phyloP scores from a whole-genome alignment of 2,797 vertebrate species.

The Nasua narica region DNA sequence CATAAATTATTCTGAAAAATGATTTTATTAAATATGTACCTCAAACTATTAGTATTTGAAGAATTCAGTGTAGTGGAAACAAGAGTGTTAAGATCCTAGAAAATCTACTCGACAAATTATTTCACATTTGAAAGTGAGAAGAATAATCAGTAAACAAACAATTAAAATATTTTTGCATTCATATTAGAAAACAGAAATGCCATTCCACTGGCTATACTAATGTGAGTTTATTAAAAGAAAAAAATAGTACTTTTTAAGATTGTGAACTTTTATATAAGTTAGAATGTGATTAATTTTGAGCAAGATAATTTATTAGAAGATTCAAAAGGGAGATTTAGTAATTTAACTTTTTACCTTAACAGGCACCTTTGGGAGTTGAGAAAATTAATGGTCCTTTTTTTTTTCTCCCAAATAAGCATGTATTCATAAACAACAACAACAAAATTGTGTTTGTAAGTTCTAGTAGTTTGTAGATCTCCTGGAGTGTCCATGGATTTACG shows the following conservation, averaged over 20 bases:
- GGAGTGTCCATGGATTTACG: neutral
- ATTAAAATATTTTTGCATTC: neutral
- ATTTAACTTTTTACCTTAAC: neutral
- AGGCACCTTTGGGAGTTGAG: neutral
- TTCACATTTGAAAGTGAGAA: conserved; percentile 15
- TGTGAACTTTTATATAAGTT: neutral
- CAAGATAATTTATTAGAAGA: neutral
- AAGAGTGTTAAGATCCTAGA: neutral
- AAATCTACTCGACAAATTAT: neutral
- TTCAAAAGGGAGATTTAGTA: neutral
- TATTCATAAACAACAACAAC: neutral
- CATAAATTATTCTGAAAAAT: neutral
- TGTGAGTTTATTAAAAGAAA: neutral
- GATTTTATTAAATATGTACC: neutral
- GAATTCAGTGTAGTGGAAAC: neutral
- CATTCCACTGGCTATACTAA: neutral
- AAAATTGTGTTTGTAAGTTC: neutral
- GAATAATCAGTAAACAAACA: neutral
- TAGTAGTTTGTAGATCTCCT: neutral
- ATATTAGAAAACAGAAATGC: neutral
- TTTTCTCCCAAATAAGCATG: neutral
- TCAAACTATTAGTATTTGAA: neutral
- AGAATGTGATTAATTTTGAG: conserved; percentile 1
- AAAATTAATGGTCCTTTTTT: neutral
- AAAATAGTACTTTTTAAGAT: neutral